phyloP scores from a whole-genome alignment of 2,888 invertebrate species.

The Neocrepidodera transversa region DNA sequence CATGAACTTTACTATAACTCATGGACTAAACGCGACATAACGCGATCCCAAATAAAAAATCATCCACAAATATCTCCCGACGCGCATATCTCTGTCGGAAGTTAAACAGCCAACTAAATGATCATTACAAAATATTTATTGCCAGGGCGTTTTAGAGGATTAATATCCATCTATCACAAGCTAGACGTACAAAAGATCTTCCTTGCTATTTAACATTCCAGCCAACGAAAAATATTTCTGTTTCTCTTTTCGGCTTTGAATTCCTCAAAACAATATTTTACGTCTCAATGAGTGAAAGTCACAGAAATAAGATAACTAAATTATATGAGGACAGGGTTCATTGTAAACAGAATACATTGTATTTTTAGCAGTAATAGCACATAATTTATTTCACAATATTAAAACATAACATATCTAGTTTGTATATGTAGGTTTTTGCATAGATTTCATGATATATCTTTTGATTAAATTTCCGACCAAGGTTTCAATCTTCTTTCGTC shows the following conservation, averaged over 20 bases:
- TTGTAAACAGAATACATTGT: too few relatives aligned
- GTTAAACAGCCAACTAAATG: conserved; percentile 60
- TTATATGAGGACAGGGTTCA: too few relatives aligned
- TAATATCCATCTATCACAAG: conserved; percentile 58
- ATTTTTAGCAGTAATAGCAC: too few relatives aligned
- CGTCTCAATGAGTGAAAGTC: conserved; percentile 17
- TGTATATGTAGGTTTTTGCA: too few relatives aligned
- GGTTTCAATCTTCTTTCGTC: too few relatives aligned
- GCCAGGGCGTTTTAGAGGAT: conserved; percentile 55
- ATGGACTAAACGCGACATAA: neutral
- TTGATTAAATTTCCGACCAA: too few relatives aligned
- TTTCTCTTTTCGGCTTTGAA: conserved; percentile 11
- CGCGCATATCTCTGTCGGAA: conserved; percentile 58
- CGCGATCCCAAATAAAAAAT: conserved; percentile 48
- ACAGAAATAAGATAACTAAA: too few relatives aligned
- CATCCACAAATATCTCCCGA: conserved; percentile 55
- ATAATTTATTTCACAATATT: too few relatives aligned
- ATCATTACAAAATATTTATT: conserved; percentile 61
- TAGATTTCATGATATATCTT: too few relatives aligned
- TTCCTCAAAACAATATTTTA: conserved; percentile 21
- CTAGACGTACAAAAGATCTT: conserved; percentile 45
- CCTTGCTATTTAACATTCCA: conserved; percentile 55
- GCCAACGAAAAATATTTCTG: conserved; percentile 42
- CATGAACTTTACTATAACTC: too few relatives aligned
- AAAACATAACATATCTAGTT: too few relatives aligned